Conservation (phyloP, 2,888 invertebrate genomes). For the Protonemura montana region DNA sequence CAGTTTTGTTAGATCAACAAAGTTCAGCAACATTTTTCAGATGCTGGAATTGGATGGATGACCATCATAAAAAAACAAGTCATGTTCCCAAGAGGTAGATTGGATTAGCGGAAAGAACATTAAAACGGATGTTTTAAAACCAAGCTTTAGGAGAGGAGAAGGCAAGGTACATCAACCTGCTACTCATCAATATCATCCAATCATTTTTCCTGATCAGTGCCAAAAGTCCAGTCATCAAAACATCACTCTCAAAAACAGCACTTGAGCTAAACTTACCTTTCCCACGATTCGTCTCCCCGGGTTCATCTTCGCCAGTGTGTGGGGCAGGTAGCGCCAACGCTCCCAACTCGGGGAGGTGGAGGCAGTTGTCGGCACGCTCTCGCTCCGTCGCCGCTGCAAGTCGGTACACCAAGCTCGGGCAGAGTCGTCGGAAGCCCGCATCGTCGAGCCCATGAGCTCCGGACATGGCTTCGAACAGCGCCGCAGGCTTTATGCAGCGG, state of each 20-base stretch:
- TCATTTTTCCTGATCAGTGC: too few relatives aligned
- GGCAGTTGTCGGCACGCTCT: constrained; percentile 55
- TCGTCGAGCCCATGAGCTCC: background rate
- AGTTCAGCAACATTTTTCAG: too few relatives aligned
- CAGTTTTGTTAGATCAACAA: too few relatives aligned
- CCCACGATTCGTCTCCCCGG: background rate
- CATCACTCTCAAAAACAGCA: constrained; percentile 30
- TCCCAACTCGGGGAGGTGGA: background rate
- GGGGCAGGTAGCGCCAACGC: background rate
- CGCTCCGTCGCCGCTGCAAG: constrained; percentile 59
- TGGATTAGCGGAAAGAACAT: too few relatives aligned
- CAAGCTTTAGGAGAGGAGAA: too few relatives aligned
- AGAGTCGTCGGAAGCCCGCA: constrained; percentile 60
- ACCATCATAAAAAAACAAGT: too few relatives aligned
- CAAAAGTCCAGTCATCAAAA: too few relatives aligned
- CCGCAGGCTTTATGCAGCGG: background rate
- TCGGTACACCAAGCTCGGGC: constrained; percentile 74
- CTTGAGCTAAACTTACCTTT: constrained; percentile 35
- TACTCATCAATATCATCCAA: too few relatives aligned
- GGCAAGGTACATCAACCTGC: too few relatives aligned
- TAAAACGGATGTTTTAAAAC: too few relatives aligned
- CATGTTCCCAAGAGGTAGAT: too few relatives aligned
- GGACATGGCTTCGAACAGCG: background rate
- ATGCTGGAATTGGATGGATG: too few relatives aligned
- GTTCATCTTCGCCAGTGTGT: background rate